Evolutionary conservation across 2,888 invertebrate genomes (phyloP).

Genomic region (Lepetodrilus schrolli): DNA sequence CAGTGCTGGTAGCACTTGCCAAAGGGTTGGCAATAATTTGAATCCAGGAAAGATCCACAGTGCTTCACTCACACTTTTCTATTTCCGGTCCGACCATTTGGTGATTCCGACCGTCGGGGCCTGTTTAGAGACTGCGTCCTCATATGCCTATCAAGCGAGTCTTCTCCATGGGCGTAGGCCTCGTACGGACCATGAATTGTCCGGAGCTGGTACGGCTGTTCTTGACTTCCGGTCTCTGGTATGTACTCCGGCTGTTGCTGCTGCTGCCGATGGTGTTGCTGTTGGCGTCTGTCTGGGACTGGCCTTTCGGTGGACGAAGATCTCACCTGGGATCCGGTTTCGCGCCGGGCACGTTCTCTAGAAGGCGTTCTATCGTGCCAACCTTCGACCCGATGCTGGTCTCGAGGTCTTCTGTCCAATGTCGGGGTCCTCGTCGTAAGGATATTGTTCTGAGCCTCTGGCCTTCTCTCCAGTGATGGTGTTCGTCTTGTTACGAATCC

Average conservation of each 20-base stretch:
- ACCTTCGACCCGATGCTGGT: neutral
- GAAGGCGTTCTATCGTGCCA: neutral
- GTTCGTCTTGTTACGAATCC: neutral
- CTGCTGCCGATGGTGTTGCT: neutral
- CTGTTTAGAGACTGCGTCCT: neutral
- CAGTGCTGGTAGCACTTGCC: too few species aligned
- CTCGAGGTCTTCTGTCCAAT: neutral
- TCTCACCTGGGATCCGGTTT: neutral
- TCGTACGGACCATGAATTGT: neutral
- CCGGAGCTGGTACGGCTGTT: neutral
- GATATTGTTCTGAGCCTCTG: neutral
- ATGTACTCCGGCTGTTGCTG: neutral
- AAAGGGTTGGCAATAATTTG: too few species aligned
- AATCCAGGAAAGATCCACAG: too few species aligned
- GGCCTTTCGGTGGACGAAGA: neutral
- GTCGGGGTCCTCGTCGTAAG: neutral
- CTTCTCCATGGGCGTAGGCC: neutral
- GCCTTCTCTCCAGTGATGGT: neutral
- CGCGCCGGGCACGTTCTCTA: too few species aligned
- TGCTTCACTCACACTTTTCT: too few species aligned
- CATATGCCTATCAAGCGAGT: neutral
- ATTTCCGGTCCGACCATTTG: too few species aligned
- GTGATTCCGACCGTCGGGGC: too few species aligned
- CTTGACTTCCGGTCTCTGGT: neutral
- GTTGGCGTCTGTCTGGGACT: neutral